Evolutionary conservation across 2,113 vertebrate genomes (phyloP), one percentile per base, ranked within the genome.

Genomic region (Toxotes chatareus): DNA sequence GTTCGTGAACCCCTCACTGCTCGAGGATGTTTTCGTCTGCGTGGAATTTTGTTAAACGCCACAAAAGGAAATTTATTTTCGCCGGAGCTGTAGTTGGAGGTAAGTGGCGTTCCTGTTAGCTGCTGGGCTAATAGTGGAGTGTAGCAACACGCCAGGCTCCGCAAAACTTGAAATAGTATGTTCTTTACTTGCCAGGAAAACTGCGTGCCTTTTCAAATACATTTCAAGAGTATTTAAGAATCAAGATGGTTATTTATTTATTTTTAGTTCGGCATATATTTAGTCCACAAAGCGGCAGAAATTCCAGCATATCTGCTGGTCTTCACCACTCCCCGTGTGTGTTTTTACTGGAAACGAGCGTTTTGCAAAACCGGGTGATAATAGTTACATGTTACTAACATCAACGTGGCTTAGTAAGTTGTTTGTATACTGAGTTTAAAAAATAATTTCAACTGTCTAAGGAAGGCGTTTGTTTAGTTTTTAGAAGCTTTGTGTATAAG

Each of bases 21-120:
- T 40, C 10, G 5, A 93, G 34, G 16, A 99, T 99, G 98, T 94
- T 99, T 59, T 93, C 94, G 12, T 95, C 97, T 0, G 87, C 89
- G n/a, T 98, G 98, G 97, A 96, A 92, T 92, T 99, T 98, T 86
- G 79, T 98, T 10, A 98, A 97, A 92, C 97, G 97, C 31, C 98
- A 99, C 87, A 98, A 96, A 92, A 97, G 93, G 94, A 99, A 99
- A 69, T 97, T 97, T 77, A 93, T 99, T 68, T 96, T 96, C 80
- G 81, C 96, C 51, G 98, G 98, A 86, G 96, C 95, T 16, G 91
- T 97, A 69, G 93, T 96, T 42, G 97, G 97, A 94, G 97, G 98
- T 99, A 93, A 87, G 14, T 46, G 47, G 8, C 3, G 38, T 31
- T 42, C 10, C 23, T 71, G 61, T 79, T 89, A 89, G 85, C 80